phyloP scores from a whole-genome alignment of 2,888 invertebrate species.

The Megamerina dolium region DNA sequence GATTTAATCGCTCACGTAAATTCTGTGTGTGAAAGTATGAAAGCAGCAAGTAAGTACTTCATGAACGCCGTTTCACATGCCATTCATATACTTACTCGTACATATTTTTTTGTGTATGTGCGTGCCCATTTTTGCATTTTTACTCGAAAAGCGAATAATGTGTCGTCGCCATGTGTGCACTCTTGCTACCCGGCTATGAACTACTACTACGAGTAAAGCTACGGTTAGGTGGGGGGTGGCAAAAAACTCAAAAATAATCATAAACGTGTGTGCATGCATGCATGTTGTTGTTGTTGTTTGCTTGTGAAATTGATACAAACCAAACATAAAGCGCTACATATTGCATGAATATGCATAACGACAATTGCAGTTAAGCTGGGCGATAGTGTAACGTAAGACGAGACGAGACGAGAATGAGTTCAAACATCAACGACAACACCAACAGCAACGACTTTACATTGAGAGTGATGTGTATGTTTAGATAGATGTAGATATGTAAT shows the following conservation, averaged over 20 bases:
- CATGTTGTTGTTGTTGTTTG: constrained; percentile 2
- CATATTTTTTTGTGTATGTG: constrained; percentile 8
- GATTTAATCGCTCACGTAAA: constrained; percentile 41
- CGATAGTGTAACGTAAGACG: too few relatives aligned
- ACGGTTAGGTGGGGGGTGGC: too few relatives aligned
- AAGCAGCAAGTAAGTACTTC: too few relatives aligned
- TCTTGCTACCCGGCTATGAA: too few relatives aligned
- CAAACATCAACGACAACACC: background rate
- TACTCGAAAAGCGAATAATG: constrained; percentile 31
- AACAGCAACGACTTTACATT: background rate
- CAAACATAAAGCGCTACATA: constrained; percentile 15
- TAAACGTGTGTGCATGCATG: constrained; percentile 15
- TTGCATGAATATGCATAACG: constrained; percentile 24
- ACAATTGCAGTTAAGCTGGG: constrained; percentile 2
- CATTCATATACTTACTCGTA: background rate
- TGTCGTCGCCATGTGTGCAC: constrained; percentile 28
- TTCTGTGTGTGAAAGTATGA: constrained; percentile 10
- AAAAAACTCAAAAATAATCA: constrained; percentile 31
- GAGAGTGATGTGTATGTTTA: too few relatives aligned
- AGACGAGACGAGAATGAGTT: too few relatives aligned
- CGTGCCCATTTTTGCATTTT: constrained; percentile 22
- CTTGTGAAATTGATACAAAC: constrained; percentile 20
- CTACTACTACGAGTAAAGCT: too few relatives aligned
- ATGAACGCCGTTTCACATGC: too few relatives aligned
- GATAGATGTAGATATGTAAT: too few relatives aligned